Evolutionary conservation across 2,888 invertebrate genomes (phyloP).

Genomic region (Xanthia togata): DNA sequence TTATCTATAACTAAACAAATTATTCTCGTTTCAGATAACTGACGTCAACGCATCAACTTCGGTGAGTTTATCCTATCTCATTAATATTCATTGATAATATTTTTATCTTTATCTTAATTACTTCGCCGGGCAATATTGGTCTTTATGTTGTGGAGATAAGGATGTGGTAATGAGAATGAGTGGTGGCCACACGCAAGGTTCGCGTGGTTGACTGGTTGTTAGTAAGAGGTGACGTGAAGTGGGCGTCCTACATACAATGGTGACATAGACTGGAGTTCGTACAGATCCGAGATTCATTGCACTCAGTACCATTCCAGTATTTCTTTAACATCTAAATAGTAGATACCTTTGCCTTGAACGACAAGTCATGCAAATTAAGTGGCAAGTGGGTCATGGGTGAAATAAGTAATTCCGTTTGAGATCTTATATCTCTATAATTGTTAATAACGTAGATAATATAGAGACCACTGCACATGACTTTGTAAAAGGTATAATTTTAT

Average conservation of each 20-base stretch:
- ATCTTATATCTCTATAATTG: too few species aligned
- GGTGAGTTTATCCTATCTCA: conserved; percentile 54
- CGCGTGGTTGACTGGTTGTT: conserved; percentile 59
- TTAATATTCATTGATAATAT: conserved; percentile 56
- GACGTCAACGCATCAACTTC: conserved; percentile 35
- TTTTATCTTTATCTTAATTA: conserved; percentile 48
- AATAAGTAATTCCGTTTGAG: too few species aligned
- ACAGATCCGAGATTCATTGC: conserved; percentile 45
- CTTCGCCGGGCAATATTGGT: conserved; percentile 26
- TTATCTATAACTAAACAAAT: conserved; percentile 55
- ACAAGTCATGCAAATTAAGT: too few species aligned
- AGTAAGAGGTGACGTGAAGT: conserved; percentile 66
- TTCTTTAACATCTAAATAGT: too few species aligned
- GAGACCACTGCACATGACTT: too few species aligned
- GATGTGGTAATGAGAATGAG: conserved; percentile 36
- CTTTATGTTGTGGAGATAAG: conserved; percentile 30
- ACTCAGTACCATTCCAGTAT: too few species aligned
- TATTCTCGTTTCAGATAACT: conserved; percentile 62
- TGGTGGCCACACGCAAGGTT: conserved; percentile 68
- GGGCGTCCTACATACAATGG: conserved; percentile 66
- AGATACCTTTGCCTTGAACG: too few species aligned
- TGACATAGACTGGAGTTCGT: conserved; percentile 60
- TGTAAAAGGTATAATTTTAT: too few species aligned
- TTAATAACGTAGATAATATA: too few species aligned
- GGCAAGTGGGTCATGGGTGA: too few species aligned